phyloP scores from a whole-genome alignment of 2,888 invertebrate species.

The Steromphala cineraria region DNA sequence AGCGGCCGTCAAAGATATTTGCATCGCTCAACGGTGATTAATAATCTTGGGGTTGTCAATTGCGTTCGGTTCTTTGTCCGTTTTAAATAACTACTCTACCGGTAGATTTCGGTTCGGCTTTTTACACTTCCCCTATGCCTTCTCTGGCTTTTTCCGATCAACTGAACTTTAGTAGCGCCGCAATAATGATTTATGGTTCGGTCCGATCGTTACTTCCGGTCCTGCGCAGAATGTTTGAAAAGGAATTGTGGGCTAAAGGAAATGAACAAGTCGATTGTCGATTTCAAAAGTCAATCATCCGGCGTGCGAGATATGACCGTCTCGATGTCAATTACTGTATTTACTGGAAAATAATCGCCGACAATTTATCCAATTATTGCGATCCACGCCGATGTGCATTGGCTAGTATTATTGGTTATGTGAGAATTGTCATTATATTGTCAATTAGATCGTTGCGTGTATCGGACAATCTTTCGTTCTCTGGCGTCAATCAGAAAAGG shows the following conservation, averaged over 20 bases:
- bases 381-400: conserved; percentile 1
- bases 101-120: conserved; percentile 5
- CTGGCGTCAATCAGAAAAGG: not conserved
- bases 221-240: not conserved
- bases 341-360: conserved; percentile 28
- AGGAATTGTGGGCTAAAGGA: conserved; percentile 13
- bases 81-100: conserved; percentile 8
- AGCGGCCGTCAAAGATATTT: conserved; percentile 8
- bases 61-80: not conserved
- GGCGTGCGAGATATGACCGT: conserved; percentile 16
- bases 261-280: conserved; percentile 28
- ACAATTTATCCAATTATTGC: conserved; percentile 26
- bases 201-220: not conserved
- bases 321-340: conserved; percentile 24
- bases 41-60: not conserved
- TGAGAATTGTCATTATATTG: conserved; percentile 8
- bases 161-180: not conserved
- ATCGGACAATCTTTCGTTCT: not conserved
- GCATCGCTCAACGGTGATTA: not conserved
- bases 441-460: conserved; percentile 22
- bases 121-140: not conserved
- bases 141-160: not conserved
- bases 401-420: conserved; percentile 1
- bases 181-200: conserved; percentile 8
- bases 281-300: conserved; percentile 27